A percentile compares a stretch with the other conserved stretches of the same genome.
These are phyloP conservation scores for Noctua pronuba DNA, from an alignment of 2,888 invertebrate species.

Conservation along the genomic window DNA sequence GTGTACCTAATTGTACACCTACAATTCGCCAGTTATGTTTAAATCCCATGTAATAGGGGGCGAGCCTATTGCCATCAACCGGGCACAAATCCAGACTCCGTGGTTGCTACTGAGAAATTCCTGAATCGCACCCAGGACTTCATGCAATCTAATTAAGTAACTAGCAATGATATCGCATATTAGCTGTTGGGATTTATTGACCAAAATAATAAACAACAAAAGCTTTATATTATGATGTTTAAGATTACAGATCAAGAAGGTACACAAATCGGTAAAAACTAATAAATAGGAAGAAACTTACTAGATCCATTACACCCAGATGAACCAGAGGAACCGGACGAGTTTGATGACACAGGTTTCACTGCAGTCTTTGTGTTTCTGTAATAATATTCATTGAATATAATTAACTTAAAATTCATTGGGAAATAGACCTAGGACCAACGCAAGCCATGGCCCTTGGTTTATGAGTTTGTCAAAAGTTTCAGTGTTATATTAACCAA, in stretches of 20 bases:
- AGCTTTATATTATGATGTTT: not conserved
- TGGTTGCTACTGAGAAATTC: not conserved
- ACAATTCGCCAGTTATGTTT: too few species aligned
- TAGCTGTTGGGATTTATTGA: not conserved
- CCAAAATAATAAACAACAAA: not conserved
- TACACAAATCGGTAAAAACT: not conserved
- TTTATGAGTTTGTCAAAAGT: not conserved
- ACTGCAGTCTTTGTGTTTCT: slow-evolving; percentile 84
- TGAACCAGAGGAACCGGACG: slow-evolving; percentile 86
- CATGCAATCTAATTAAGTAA: too few species aligned
- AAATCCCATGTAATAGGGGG: too few species aligned
- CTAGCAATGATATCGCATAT: not conserved
- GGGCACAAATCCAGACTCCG: not conserved
- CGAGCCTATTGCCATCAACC: not conserved
- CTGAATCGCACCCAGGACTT: too few species aligned
- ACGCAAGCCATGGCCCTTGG: not conserved
- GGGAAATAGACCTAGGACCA: too few species aligned
- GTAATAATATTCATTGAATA: slow-evolving; percentile 15
- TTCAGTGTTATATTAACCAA: too few species aligned
- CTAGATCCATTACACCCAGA: slow-evolving; percentile 87
- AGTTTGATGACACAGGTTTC: slow-evolving; percentile 86
- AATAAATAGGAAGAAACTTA: slow-evolving; percentile 65
- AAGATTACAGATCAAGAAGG: not conserved
- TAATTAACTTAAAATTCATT: not conserved
- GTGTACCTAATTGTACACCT: too few species aligned